Evolutionary conservation across 2,113 vertebrate species (phyloP).

Genomic region (Picathartes gymnocephalus): DNA sequence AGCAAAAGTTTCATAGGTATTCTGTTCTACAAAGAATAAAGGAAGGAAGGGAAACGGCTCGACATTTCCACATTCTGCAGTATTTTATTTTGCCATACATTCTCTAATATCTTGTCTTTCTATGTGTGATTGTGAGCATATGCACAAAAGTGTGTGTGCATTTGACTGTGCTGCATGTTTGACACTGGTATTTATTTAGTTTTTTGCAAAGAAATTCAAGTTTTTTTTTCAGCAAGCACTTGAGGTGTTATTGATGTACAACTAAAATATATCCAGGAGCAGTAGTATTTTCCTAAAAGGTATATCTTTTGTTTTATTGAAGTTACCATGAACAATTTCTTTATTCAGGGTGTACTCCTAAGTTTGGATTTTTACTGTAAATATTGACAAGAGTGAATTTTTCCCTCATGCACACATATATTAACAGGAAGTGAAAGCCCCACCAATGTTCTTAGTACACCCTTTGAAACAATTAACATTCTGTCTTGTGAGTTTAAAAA

Average conservation of each 20-base stretch:
- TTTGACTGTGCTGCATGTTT: neutral
- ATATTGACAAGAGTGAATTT: neutral
- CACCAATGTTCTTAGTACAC: neutral
- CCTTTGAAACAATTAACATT: neutral
- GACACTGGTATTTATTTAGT: neutral
- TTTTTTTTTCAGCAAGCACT: neutral
- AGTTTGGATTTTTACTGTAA: neutral
- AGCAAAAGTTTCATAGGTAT: neutral
- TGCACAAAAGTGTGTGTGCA: fast-evolving
- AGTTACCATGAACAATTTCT: neutral
- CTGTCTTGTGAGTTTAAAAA: neutral
- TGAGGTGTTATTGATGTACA: neutral
- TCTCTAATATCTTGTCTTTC: neutral
- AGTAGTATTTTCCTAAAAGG: neutral
- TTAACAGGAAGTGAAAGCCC: neutral
- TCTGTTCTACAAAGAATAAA: neutral
- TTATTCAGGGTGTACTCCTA: neutral
- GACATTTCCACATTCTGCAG: neutral
- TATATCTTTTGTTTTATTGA: neutral
- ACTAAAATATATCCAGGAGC: neutral
- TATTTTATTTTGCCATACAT: neutral
- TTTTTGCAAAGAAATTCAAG: neutral
- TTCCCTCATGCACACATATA: neutral
- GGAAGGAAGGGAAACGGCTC: neutral
- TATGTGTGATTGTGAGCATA: neutral